Percentiles rank a stretch among this genome's conserved stretches.
Evolutionary conservation across 2,113 vertebrate genomes (phyloP).

Genomic region (Poeciliopsis occidentalis): DNA sequence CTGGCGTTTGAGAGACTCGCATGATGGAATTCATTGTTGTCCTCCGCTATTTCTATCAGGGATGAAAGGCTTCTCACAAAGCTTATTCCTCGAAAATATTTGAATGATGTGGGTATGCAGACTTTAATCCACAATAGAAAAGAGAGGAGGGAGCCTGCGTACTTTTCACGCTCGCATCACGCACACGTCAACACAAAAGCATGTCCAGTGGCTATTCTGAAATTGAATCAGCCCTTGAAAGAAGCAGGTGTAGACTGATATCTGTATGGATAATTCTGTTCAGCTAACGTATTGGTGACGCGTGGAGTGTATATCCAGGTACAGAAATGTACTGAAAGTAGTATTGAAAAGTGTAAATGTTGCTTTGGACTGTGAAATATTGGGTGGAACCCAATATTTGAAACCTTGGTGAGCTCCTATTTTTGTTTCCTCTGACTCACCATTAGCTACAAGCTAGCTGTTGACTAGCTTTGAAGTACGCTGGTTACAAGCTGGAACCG

Average conservation of each 20-base stretch:
- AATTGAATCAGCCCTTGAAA: conserved; percentile 46
- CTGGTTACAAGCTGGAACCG: conserved; percentile 70
- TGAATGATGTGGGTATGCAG: conserved; percentile 42
- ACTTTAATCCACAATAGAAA: conserved; percentile 25
- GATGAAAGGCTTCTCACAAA: conserved; percentile 38
- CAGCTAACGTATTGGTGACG: not conserved
- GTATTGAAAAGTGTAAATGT: not conserved
- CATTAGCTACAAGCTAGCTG: conserved; percentile 3
- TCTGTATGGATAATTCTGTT: conserved; percentile 24
- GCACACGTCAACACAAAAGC: not conserved
- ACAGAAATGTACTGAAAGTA: not conserved
- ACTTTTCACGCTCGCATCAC: conserved; percentile 10
- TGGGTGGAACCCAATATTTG: not conserved
- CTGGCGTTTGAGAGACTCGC: conserved; percentile 13
- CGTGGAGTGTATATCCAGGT: not conserved
- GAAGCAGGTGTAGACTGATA: conserved; percentile 44
- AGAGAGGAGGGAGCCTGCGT: conserved; percentile 7
- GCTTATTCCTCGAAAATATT: conserved; percentile 27
- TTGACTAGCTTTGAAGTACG: conserved; percentile 10
- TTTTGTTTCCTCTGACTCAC: not conserved
- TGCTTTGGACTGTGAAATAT: not conserved
- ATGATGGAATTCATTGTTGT: conserved; percentile 58
- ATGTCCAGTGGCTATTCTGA: conserved; percentile 22
- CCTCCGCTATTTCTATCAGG: conserved; percentile 42
- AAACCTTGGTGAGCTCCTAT: conserved; percentile 2